phyloP scores from a whole-genome alignment of 1,140 invertebrate genomes.

The Spodoptera litura region DNA sequence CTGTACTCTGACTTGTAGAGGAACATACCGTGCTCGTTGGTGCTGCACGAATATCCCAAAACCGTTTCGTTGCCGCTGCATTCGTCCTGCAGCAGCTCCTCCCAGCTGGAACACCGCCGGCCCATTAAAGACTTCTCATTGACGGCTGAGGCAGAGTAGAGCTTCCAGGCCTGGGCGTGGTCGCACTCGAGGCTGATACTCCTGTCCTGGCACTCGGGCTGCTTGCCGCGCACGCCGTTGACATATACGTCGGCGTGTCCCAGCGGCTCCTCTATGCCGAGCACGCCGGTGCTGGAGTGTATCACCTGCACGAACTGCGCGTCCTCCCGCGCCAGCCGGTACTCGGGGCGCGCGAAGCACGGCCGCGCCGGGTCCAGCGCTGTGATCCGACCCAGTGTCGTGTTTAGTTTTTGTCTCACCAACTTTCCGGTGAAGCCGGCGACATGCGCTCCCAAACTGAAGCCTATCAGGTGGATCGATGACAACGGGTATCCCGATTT shows the following conservation, averaged over 20 bases:
- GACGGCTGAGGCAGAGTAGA: constrained; percentile 65
- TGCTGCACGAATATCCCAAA: constrained; percentile 65
- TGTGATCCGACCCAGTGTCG: constrained; percentile 90
- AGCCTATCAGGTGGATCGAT: constrained; percentile 90
- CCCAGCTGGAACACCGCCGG: constrained; percentile 63
- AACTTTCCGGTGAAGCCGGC: constrained; percentile 90
- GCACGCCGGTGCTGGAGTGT: constrained; percentile 79
- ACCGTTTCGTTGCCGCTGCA: constrained; percentile 66
- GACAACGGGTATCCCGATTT: constrained; percentile 74
- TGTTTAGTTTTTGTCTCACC: constrained; percentile 84
- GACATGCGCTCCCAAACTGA: constrained; percentile 92
- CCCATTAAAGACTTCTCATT: constrained; percentile 60
- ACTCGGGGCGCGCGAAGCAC: constrained; percentile 84
- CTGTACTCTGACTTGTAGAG: constrained; percentile 63
- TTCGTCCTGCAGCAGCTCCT: constrained; percentile 56
- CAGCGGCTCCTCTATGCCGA: constrained; percentile 77
- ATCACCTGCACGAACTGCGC: constrained; percentile 84
- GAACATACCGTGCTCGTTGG: constrained; percentile 63
- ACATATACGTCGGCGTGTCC: constrained; percentile 78
- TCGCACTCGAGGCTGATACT: constrained; percentile 70
- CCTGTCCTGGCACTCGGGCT: constrained; percentile 68
- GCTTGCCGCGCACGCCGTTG: constrained; percentile 66
- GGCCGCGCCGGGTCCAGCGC: constrained; percentile 91
- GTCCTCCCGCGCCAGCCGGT: constrained; percentile 75
- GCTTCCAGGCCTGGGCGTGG: constrained; percentile 71